Base-by-base conservation (phyloP, 1,140 invertebrate genomes). In the Triops cancriformis region DNA sequence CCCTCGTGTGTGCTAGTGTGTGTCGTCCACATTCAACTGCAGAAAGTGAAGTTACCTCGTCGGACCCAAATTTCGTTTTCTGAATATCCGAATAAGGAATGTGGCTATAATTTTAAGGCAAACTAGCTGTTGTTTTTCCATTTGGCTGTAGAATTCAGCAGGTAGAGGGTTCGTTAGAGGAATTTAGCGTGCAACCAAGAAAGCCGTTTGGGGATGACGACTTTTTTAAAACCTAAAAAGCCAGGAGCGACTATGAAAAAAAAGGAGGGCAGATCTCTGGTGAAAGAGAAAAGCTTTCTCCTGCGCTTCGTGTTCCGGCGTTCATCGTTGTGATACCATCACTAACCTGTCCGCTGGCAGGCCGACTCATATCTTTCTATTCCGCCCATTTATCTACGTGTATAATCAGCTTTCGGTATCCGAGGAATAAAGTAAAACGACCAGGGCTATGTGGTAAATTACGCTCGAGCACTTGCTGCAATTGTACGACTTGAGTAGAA, bases 241-340 rank as follows among this genome's bases (percentile, higher is more conserved):
- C 14, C 45, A 23, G 51, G 12, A 23, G 51, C 9, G 6, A 64
- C 31, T 37, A 64, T 5, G 18, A 64, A 64, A 64, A 64, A 64
- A 64, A 64, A 64, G 51, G 51, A 64, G 51, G 51, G 23, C 51
- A 64, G 1, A 23, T 64, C 14, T 23, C 51, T 23, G 18, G 51
- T 64, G 51, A 64, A 64, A 64, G 51, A 64, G 51, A 64, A 64
- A 64, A 64, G 51, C 51, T 64, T 64, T 64, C 51, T 64, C 51
- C 51, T 0, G 7, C 18, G 51, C 51, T 23, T 64, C 23, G 14
- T 64, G 6, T n/a, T n/a, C 51, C 51, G 23, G 51, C 4, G 14
- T 64, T 64, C 51, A 64, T 23, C 23, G 18, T 64, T 64, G 18
- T 14, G n/a, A 64, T 64, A 64, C 10, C 51, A 64, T 64, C 51